These are phyloP conservation scores for Lepidochitona cinerea DNA, from an alignment of 2,888 invertebrate species.

Conservation along the genomic window DNA sequence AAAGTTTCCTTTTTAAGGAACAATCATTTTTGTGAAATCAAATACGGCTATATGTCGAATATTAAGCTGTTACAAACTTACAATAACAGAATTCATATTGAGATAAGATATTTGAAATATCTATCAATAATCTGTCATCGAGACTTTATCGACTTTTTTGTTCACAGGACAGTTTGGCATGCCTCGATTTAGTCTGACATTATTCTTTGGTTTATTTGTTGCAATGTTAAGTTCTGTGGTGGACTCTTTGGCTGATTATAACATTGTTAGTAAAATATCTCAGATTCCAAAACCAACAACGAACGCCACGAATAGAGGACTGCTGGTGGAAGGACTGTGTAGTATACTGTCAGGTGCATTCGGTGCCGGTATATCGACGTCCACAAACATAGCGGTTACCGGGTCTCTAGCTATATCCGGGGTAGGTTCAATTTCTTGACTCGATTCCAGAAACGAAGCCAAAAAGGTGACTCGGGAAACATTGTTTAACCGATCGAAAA, in stretches of 20 bases:
- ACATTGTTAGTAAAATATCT: constrained; percentile 80
- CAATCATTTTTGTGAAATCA: too few species aligned
- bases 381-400: constrained; percentile 89
- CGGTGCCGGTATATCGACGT: constrained; percentile 89
- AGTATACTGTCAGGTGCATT: constrained; percentile 86
- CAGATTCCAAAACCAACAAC: constrained; percentile 86
- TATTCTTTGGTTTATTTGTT: constrained; percentile 54
- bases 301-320: constrained; percentile 84
- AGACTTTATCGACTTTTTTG: too few species aligned
- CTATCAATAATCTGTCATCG: too few species aligned
- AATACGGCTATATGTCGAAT: too few species aligned
- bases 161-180: constrained; percentile 55
- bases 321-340: constrained; percentile 83
- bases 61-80: too few species aligned
- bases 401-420: constrained; percentile 88
- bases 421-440: constrained; percentile 70
- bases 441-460: too few species aligned
- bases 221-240: constrained; percentile 56
- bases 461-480: too few species aligned
- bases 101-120: too few species aligned
- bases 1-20: too few species aligned
- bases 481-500: too few species aligned
- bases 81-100: too few species aligned
- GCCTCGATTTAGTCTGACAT: constrained; percentile 46
- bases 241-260: constrained; percentile 83